Base-by-base conservation (phyloP, 1,140 invertebrate genomes). In the Pygmarrhopalites habei region DNA sequence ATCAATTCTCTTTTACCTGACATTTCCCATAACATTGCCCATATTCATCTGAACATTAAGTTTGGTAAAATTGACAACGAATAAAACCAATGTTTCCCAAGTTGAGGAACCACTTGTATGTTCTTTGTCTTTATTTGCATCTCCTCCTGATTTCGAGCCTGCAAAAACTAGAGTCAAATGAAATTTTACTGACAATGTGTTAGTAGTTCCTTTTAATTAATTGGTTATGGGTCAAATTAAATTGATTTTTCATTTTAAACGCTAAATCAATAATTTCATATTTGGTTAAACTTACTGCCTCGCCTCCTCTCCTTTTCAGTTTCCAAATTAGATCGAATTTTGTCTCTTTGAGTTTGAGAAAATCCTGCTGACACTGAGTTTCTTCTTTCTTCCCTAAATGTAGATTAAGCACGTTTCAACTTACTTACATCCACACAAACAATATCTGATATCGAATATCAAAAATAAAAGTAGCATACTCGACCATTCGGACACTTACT, bases 1-100 rank as follows among this genome's bases (percentile, higher is more conserved):
- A n/a, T n/a, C n/a, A n/a, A n/a, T n/a, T n/a, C n/a, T n/a, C n/a
- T n/a, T 81, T 77, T 77, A 88, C 82, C 85, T 85, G 35, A 95
- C 93, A 75, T 96, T 96, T 23, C 95, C 95, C 90, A 97, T 97
- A 1, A 97, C 93, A 75, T 97, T 98, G 21, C 93, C 92, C 91
- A 98, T 98, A 77, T 97, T 97, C 89, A 98, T 96, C 72, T 95
- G 91, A 19, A 98, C 89, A 76, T 96, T 95, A 25, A 98, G 79
- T 70, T 89, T 86, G 3, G 92, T 94, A 72, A 98, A 91, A 78
- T 96, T 97, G 14, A 98, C 86, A 1, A 92, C 91, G 80, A 97
- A 95, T 32, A 98, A 77, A 1, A 98, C 93, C 17, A 97, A 77
- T 2, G 94, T 97, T 77, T 97, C 92, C 95, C 94, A 98, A 15